Percentiles rank a stretch among this genome's conserved stretches.
Conservation (phyloP, 2,113 vertebrate genomes). For the Agelaius phoeniceus region DNA sequence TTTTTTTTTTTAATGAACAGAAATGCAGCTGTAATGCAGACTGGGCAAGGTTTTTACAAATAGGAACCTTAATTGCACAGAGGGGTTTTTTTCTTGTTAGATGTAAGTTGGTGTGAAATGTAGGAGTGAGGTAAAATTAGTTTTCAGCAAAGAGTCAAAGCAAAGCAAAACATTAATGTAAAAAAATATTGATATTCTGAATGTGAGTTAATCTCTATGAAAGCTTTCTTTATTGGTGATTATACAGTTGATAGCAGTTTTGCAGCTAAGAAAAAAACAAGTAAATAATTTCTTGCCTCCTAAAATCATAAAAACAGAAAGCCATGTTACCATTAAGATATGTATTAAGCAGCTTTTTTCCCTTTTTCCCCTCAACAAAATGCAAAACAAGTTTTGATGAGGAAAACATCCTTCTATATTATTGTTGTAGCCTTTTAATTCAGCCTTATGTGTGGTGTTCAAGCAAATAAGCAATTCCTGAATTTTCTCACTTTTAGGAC, state of each 20-base stretch:
- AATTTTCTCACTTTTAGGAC: neutral
- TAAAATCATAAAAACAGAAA: neutral
- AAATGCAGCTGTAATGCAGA: neutral
- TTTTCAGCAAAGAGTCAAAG: neutral
- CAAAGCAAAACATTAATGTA: neutral
- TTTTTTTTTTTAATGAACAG: neutral
- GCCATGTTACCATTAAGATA: accelerated
- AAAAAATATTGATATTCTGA: neutral
- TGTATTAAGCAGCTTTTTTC: accelerated
- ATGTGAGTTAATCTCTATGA: neutral
- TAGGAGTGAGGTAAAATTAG: neutral
- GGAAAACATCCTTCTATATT: neutral
- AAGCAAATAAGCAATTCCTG: neutral
- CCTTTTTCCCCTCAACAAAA: neutral
- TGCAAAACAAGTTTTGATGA: neutral
- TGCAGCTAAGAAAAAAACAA: too few relatives aligned
- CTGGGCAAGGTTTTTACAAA: neutral
- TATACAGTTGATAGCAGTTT: neutral
- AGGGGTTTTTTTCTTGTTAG: neutral
- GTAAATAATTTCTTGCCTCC: neutral
- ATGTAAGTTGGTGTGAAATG: neutral
- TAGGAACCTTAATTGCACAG: neutral
- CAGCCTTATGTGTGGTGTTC: neutral
- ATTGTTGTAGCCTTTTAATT: neutral
- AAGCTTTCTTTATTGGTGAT: neutral